phyloP scores from a whole-genome alignment of 2,888 invertebrate genomes.

The Eumacrocentrus americanus region DNA sequence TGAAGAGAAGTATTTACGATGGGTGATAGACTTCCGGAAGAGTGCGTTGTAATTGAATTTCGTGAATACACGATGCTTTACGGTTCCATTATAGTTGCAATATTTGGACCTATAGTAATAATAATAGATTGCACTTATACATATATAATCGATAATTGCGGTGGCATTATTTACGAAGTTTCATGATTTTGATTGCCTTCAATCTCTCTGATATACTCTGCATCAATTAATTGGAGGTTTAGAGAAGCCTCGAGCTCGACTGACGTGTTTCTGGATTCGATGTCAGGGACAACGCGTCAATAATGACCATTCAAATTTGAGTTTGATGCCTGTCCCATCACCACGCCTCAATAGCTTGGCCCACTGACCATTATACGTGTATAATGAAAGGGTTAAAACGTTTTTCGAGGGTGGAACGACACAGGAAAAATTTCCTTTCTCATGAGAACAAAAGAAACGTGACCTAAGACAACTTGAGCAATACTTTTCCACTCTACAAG shows the following conservation, averaged over 20 bases:
- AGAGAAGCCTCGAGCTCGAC: background rate
- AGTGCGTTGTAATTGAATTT: background rate
- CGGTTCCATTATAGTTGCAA: too few relatives aligned
- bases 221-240: too few relatives aligned
- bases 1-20: background rate
- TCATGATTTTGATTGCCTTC: too few relatives aligned
- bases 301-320: constrained; percentile 9
- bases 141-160: too few relatives aligned
- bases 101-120: too few relatives aligned
- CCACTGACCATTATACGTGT: constrained; percentile 7
- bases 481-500: constrained; percentile 4
- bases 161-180: too few relatives aligned
- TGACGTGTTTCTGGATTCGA: background rate
- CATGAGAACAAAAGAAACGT: background rate
- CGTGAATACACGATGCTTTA: background rate
- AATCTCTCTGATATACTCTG: too few relatives aligned
- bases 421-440: background rate
- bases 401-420: too few relatives aligned
- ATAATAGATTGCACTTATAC: too few relatives aligned
- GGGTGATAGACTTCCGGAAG: background rate
- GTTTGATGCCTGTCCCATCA: background rate
- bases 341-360: background rate
- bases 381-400: background rate
- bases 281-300: background rate
- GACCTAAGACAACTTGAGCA: background rate